Percentiles rank a stretch among this genome's conserved stretches.
phyloP scores from a whole-genome alignment of 2,797 vertebrate species.

The Acipenser transmontanus region DNA sequence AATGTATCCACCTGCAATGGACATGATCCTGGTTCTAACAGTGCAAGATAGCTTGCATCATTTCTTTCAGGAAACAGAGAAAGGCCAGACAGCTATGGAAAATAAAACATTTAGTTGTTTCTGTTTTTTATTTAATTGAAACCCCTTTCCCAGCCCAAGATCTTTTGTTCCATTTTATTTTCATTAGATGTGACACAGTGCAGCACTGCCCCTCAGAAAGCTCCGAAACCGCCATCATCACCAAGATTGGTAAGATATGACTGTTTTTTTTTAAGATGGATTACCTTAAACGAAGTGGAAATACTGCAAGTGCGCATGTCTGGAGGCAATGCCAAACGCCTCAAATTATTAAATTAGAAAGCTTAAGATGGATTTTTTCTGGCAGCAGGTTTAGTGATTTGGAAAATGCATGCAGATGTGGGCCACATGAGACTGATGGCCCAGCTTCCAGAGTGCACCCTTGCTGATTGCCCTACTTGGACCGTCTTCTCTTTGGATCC shows the following conservation, averaged over 20 bases:
- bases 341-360: constrained; percentile 27
- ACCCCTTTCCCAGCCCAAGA: too few species aligned
- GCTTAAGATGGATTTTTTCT: constrained; percentile 25
- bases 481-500: constrained; percentile 31
- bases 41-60: too few species aligned
- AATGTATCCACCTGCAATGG: too few species aligned
- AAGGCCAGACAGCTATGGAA: too few species aligned
- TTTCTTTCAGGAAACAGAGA: too few species aligned
- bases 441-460: constrained; percentile 30
- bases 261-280: constrained; percentile 18
- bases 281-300: constrained; percentile 34
- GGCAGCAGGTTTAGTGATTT: constrained; percentile 30
- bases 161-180: too few species aligned
- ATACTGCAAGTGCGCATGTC: constrained; percentile 13
- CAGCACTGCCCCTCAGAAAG: too few species aligned
- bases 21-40: too few species aligned
- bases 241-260: constrained; percentile 12
- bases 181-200: too few species aligned
- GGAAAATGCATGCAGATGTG: constrained; percentile 42
- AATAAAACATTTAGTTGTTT: too few species aligned
- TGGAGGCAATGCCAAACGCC: constrained; percentile 16
- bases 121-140: too few species aligned
- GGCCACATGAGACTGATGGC: constrained; percentile 30
- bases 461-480: constrained; percentile 32
- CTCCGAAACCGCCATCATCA: not conserved